Conservation (phyloP, 2,113 vertebrate genomes). For the Aleadryas rufinucha region DNA sequence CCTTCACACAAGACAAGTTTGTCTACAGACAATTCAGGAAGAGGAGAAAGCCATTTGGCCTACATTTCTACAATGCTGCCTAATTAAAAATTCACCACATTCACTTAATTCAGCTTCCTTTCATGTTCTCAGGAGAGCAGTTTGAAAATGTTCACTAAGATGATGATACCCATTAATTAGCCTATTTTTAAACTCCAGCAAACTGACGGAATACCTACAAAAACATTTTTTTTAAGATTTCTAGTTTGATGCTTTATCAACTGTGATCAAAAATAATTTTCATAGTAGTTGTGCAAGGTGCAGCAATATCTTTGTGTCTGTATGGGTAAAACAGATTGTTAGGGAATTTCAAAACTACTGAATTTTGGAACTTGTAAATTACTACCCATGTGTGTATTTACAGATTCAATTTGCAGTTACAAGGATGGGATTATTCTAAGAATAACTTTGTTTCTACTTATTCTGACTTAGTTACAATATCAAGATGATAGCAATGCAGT, state of each 20-base stretch:
- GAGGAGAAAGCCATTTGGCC: background rate
- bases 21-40: background rate
- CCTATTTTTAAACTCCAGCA: background rate
- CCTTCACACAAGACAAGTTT: background rate
- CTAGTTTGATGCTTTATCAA: background rate
- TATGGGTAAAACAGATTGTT: background rate
- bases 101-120: background rate
- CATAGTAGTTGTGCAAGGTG: background rate
- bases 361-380: background rate
- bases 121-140: background rate
- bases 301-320: background rate
- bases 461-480: background rate
- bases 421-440: background rate
- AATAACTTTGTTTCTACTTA: background rate
- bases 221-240: background rate
- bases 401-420: background rate
- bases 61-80: background rate
- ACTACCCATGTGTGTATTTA: background rate
- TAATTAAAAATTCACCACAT: conserved; percentile 14
- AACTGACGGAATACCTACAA: background rate
- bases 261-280: background rate
- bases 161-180: background rate
- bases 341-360: background rate
- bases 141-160: background rate
- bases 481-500: background rate